A percentile compares a stretch with the other conserved stretches of the same genome.
Conservation (phyloP, 92 coral and sea anemone genomes). For the Umimayanthus kanabou region DNA sequence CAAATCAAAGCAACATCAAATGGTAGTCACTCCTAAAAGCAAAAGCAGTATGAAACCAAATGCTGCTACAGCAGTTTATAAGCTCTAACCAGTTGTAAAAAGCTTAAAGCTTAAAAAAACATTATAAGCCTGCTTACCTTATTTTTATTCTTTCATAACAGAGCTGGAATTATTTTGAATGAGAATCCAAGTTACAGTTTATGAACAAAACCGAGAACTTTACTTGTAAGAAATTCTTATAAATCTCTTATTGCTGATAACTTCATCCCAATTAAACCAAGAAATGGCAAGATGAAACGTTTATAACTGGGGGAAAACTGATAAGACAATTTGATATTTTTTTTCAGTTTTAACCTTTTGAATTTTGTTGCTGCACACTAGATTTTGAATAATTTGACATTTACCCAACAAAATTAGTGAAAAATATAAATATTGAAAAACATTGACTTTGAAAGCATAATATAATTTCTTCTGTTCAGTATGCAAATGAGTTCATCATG, state of each 20-base stretch:
- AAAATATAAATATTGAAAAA: not conserved
- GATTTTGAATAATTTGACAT: not conserved
- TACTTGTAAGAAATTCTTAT: too few species aligned
- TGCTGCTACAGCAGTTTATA: not conserved
- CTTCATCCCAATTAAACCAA: too few species aligned
- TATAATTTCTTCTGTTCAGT: not conserved
- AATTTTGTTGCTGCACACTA: not conserved
- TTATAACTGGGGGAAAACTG: not conserved
- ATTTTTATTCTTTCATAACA: too few species aligned
- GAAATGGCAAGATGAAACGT: not conserved
- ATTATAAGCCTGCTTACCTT: not conserved
- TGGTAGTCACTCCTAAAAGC: not conserved
- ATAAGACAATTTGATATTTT: not conserved
- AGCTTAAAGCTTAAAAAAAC: not conserved
- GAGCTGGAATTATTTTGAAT: not conserved
- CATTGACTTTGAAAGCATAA: not conserved
- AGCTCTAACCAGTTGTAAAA: not conserved
- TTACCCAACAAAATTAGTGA: not conserved
- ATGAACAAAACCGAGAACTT: too few species aligned
- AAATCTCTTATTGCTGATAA: too few species aligned
- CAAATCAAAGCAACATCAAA: too few species aligned
- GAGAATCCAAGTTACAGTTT: not conserved
- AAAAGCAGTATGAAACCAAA: not conserved
- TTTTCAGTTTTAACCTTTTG: not conserved
- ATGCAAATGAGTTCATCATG: constrained; percentile 10